Evolutionary conservation across 2,113 vertebrate genomes (phyloP).

Genomic region (Suncus etruscus): DNA sequence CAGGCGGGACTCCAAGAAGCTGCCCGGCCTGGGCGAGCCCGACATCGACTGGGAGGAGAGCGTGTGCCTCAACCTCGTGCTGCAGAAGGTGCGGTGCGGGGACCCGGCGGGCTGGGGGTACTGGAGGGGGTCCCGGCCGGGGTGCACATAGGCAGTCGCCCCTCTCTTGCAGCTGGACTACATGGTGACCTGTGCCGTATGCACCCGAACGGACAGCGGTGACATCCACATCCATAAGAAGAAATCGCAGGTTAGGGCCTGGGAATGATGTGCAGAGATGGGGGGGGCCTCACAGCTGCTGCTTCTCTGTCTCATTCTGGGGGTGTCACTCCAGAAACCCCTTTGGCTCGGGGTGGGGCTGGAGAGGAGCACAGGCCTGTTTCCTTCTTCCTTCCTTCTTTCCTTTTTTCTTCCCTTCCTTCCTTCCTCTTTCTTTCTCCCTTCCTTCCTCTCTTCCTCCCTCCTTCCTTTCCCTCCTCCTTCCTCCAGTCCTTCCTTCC

Average conservation of each 20-base stretch:
- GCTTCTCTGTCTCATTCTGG: not conserved
- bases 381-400: too few species aligned
- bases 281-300: not conserved
- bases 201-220: conserved; percentile 95
- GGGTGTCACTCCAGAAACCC: too few species aligned
- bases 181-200: conserved; percentile 98
- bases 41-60: conserved; percentile 99
- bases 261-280: too few species aligned
- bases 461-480: too few species aligned
- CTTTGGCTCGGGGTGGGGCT: too few species aligned
- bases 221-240: conserved; percentile 99
- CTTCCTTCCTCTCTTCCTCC: too few species aligned
- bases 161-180: conserved; percentile 93
- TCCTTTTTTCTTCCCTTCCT: too few species aligned
- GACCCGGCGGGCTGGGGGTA: not conserved
- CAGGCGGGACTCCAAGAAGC: conserved; percentile 97
- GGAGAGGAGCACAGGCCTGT: too few species aligned
- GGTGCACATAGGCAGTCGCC: too few species aligned
- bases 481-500: too few species aligned
- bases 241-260: conserved; percentile 94
- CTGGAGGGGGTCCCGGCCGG: not conserved
- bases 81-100: conserved; percentile 92
- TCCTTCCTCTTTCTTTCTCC: too few species aligned
- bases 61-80: conserved; percentile 97
- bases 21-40: conserved; percentile 96